Evolutionary conservation across 2,888 invertebrate species (phyloP).

Genomic region (Unio delphinus): DNA sequence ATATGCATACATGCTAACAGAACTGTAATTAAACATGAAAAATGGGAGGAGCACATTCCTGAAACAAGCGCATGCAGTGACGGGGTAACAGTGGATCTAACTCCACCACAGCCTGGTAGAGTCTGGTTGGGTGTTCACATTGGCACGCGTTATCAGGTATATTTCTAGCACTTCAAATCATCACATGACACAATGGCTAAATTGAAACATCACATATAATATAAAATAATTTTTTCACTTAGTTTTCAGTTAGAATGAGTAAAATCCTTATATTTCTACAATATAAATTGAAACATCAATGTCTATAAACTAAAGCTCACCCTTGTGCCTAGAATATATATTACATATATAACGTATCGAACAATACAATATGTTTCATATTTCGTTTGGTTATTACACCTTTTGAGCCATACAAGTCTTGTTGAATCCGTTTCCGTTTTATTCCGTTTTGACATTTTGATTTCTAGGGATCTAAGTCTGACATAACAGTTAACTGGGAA

Average conservation of each 20-base stretch:
- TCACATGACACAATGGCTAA: too few relatives aligned
- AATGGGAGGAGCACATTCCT: slow-evolving; percentile 4
- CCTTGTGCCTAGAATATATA: too few relatives aligned
- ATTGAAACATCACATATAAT: too few relatives aligned
- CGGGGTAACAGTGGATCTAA: slow-evolving; percentile 13
- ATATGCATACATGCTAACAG: slow-evolving; percentile 11
- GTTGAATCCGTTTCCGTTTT: too few relatives aligned
- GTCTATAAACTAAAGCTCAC: too few relatives aligned
- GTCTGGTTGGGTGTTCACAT: slow-evolving; percentile 16
- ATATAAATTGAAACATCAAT: background rate
- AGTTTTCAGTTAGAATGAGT: background rate
- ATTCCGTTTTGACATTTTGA: too few relatives aligned
- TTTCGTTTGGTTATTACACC: too few relatives aligned
- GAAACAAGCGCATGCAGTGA: slow-evolving; percentile 15
- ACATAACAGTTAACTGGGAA: slow-evolving; percentile 37
- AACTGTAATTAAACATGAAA: slow-evolving; percentile 6
- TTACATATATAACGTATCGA: too few relatives aligned
- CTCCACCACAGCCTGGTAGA: slow-evolving; percentile 10
- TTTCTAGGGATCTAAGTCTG: slow-evolving; percentile 24
- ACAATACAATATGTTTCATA: too few relatives aligned
- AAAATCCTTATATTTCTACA: background rate
- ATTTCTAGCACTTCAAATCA: background rate
- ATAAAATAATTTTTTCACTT: too few relatives aligned
- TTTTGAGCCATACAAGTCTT: too few relatives aligned
- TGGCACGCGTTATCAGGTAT: slow-evolving; percentile 11